phyloP scores from a whole-genome alignment of 2,797 vertebrate genomes.

The Sternarchorhynchus goeldii region DNA sequence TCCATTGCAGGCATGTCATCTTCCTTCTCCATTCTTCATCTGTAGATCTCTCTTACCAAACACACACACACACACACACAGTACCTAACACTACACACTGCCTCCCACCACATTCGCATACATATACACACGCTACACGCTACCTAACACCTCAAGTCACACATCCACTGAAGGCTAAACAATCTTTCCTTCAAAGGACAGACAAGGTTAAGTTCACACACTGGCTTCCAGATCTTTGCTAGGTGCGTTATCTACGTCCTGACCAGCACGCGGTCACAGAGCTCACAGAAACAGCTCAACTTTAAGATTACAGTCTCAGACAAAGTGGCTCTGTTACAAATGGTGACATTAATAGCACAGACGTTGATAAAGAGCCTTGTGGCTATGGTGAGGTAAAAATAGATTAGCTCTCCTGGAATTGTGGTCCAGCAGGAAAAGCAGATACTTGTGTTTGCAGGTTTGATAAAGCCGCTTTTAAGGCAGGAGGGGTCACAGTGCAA shows the following conservation, averaged over 20 bases:
- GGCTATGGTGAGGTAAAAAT: slow-evolving; percentile 51
- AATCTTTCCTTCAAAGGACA: slow-evolving; percentile 24
- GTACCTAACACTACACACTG: too few species aligned
- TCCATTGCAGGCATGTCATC: too few species aligned
- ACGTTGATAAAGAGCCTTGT: slow-evolving; percentile 56
- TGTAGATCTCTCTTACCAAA: too few species aligned
- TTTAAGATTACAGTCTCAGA: slow-evolving; percentile 45
- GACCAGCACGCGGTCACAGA: slow-evolving; percentile 7
- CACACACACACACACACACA: too few species aligned
- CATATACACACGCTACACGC: too few species aligned
- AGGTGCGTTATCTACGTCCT: slow-evolving; percentile 22
- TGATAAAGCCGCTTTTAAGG: background rate
- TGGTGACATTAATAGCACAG: slow-evolving; percentile 47
- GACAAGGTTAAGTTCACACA: slow-evolving; percentile 38
- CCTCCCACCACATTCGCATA: too few species aligned
- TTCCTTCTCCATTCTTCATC: too few species aligned
- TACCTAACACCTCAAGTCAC: slow-evolving; percentile 11
- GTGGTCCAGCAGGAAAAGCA: background rate
- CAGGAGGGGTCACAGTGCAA: background rate
- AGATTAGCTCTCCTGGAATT: slow-evolving; percentile 49
- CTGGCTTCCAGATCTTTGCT: slow-evolving; percentile 32
- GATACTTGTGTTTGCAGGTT: slow-evolving; percentile 1
- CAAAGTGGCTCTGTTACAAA: slow-evolving; percentile 48
- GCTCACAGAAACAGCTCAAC: slow-evolving; percentile 28
- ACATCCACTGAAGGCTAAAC: slow-evolving; percentile 6